Percentiles rank a stretch among this genome's conserved stretches.
These are phyloP conservation scores for Pseudomugil gertrudae DNA, from an alignment of 2,797 vertebrate species.

Conservation along the genomic window DNA sequence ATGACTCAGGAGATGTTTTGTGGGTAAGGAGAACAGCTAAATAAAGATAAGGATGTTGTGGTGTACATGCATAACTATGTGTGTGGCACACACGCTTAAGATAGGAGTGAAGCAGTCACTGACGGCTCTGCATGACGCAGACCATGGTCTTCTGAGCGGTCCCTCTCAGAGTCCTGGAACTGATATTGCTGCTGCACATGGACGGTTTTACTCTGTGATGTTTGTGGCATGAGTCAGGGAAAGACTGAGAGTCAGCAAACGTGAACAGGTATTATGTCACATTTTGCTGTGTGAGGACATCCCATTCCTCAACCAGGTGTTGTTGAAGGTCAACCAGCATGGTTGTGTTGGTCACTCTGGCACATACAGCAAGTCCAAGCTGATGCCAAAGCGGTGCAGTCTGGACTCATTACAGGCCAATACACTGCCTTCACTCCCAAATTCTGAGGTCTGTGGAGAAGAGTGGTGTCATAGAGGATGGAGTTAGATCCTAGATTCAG, in stretches of 20 bases:
- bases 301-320: no score
- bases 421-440: no score
- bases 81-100: constrained; percentile 57
- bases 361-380: no score
- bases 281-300: no score
- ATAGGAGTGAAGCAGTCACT: constrained; percentile 55
- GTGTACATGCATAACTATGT: constrained; percentile 73
- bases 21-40: constrained; percentile 57
- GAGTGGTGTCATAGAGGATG: no score
- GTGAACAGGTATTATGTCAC: background rate
- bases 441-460: no score
- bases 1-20: constrained; percentile 31
- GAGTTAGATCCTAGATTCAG: no score
- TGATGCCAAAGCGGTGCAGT: no score
- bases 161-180: constrained; percentile 20
- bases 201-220: constrained; percentile 35
- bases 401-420: no score
- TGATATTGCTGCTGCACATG: constrained; percentile 21
- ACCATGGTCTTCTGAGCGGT: constrained; percentile 31
- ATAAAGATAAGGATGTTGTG: constrained; percentile 64
- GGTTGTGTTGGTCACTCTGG: no score
- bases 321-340: no score
- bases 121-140: constrained; percentile 48
- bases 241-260: constrained; percentile 8
- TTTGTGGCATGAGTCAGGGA: constrained; percentile 23